Percentiles rank a stretch among this genome's conserved stretches.
Conservation (phyloP, 2,113 vertebrate genomes). For the Mesocricetus auratus region DNA sequence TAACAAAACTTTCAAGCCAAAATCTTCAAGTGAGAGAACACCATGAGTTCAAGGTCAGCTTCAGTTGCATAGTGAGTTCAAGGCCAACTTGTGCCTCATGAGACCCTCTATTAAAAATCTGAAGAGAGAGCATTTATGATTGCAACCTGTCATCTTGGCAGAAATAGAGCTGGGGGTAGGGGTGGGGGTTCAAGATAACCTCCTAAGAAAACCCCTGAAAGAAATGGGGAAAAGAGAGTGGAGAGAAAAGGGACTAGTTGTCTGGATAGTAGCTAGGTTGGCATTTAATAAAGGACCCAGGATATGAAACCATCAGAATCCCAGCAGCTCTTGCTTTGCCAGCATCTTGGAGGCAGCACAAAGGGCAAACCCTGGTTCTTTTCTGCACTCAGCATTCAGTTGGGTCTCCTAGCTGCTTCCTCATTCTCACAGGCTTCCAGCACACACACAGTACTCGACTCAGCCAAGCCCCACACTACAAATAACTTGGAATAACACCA, state of each 20-base stretch:
- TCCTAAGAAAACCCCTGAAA: slow-evolving; percentile 42
- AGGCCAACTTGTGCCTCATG: background rate
- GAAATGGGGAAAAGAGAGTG: background rate
- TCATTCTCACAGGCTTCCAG: background rate
- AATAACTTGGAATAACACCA: background rate
- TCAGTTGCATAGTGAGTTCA: background rate
- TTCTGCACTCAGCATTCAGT: too few relatives aligned
- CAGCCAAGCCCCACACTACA: background rate
- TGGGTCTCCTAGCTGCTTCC: background rate
- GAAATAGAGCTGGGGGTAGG: background rate
- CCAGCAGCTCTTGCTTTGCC: background rate
- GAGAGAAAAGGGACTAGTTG: background rate
- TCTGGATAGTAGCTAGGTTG: background rate
- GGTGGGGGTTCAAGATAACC: background rate
- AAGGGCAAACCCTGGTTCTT: background rate
- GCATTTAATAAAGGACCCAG: background rate
- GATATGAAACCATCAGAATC: background rate
- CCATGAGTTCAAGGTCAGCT: background rate
- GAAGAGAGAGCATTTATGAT: slow-evolving; percentile 14
- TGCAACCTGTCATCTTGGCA: slow-evolving; percentile 10
- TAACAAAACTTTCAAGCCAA: background rate
- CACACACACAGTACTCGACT: background rate
- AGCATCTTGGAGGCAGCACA: background rate
- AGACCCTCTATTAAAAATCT: background rate
- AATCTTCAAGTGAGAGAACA: slow-evolving; percentile 11